Conservation (phyloP, 1,140 invertebrate species). For the Drosophila orosa region DNA sequence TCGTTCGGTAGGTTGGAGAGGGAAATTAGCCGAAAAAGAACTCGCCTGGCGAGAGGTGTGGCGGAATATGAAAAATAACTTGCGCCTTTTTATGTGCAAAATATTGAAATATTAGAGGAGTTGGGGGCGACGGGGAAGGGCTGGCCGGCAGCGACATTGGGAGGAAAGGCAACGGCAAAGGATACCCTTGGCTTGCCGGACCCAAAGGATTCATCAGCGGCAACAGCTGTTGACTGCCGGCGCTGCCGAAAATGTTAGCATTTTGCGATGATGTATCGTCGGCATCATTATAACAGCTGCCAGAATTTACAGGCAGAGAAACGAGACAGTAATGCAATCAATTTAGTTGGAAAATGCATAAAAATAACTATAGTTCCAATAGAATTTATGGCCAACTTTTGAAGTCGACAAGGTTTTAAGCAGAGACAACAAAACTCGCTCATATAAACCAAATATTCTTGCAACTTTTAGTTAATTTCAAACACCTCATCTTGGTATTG, state of each 20-base stretch:
- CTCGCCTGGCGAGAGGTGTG: slow-evolving; percentile 22
- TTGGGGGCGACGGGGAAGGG: not conserved
- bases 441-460: no score
- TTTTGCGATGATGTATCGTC: slow-evolving; percentile 81
- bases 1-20: slow-evolving; percentile 5
- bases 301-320: slow-evolving; percentile 30
- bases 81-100: slow-evolving; percentile 79
- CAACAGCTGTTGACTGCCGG: slow-evolving; percentile 75
- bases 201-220: slow-evolving; percentile 82
- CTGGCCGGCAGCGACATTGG: slow-evolving; percentile 5
- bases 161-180: slow-evolving; percentile 36
- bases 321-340: not conserved
- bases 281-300: slow-evolving; percentile 82
- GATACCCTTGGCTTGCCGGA: slow-evolving; percentile 57
- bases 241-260: slow-evolving; percentile 78
- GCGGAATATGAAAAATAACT: slow-evolving; percentile 75
- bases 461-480: no score
- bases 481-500: not conserved
- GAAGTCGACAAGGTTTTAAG: no score
- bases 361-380: no score
- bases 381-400: no score
- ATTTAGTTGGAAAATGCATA: not conserved
- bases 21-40: slow-evolving; percentile 69
- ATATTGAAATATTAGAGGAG: slow-evolving; percentile 76
- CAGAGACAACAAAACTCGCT: no score